These are phyloP conservation scores for Thrips palmi DNA, from an alignment of 1,140 invertebrate species.

Conservation along the genomic window DNA sequence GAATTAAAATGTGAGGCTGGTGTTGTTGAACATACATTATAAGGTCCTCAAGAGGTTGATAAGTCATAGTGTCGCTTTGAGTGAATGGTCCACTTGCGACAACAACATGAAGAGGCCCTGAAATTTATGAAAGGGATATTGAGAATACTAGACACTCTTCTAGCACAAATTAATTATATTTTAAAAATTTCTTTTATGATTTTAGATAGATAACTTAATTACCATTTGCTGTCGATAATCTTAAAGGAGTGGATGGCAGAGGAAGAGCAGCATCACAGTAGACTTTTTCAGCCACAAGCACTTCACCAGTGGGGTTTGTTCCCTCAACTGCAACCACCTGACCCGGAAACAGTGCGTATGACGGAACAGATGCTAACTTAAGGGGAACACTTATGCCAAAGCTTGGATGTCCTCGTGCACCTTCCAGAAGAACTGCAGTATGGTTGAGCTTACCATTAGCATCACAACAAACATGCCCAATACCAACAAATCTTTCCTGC, in stretches of 20 bases:
- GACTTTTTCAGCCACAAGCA: slow-evolving; percentile 45
- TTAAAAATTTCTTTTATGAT: too few relatives aligned
- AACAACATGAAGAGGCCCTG: slow-evolving; percentile 43
- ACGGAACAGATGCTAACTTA: slow-evolving; percentile 39
- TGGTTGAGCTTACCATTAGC: slow-evolving; percentile 46
- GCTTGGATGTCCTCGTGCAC: slow-evolving; percentile 32
- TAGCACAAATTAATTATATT: too few relatives aligned
- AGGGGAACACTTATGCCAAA: slow-evolving; percentile 27
- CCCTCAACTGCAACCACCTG: slow-evolving; percentile 62
- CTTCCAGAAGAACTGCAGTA: slow-evolving; percentile 47
- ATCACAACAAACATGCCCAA: slow-evolving; percentile 57
- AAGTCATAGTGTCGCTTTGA: slow-evolving; percentile 48
- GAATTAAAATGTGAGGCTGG: slow-evolving; percentile 58
- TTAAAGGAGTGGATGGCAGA: slow-evolving; percentile 15
- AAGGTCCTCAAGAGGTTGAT: slow-evolving; percentile 64
- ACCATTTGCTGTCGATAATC: slow-evolving; percentile 5
- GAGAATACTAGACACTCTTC: slow-evolving; percentile 9
- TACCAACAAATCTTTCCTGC: slow-evolving; percentile 28
- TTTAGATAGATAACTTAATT: neutral
- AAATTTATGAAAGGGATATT: slow-evolving; percentile 14
- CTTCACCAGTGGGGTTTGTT: slow-evolving; percentile 44
- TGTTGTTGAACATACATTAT: slow-evolving; percentile 43
- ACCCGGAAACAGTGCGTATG: slow-evolving; percentile 66
- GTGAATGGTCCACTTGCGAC: slow-evolving; percentile 71
- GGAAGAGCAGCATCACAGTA: slow-evolving; percentile 27